These are phyloP conservation scores for Hartigia nigra DNA, from an alignment of 2,888 invertebrate species.

Conservation along the genomic window DNA sequence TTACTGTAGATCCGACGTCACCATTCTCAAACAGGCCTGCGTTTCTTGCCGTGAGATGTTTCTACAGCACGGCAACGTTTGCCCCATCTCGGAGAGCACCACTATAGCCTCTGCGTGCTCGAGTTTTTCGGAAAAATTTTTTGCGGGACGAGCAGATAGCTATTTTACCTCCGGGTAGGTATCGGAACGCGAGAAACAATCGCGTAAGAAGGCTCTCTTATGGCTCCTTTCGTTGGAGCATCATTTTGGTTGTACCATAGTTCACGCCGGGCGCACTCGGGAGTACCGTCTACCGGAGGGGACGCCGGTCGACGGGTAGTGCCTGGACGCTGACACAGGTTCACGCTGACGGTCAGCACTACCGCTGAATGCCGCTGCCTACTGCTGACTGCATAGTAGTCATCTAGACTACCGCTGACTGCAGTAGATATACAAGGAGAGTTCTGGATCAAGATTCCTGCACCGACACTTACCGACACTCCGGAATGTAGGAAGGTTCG, in stretches of 20 bases:
- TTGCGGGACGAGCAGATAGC: neutral
- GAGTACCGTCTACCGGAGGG: slow-evolving; percentile 14
- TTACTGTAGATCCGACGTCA: slow-evolving; percentile 35
- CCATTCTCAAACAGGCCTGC: slow-evolving; percentile 44
- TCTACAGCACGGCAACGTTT: slow-evolving; percentile 33
- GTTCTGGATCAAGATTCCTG: too few relatives aligned
- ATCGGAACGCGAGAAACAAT: slow-evolving; percentile 20
- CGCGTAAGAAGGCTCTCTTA: slow-evolving; percentile 16
- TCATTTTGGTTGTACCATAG: neutral
- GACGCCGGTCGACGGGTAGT: slow-evolving; percentile 18
- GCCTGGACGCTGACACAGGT: neutral
- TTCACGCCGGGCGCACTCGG: slow-evolving; percentile 2
- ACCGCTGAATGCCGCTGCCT: too few relatives aligned
- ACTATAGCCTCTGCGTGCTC: slow-evolving; percentile 24
- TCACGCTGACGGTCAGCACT: too few relatives aligned
- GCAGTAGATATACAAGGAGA: too few relatives aligned
- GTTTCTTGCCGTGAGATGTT: slow-evolving; percentile 40
- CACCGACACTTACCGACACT: too few relatives aligned
- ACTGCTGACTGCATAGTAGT: too few relatives aligned
- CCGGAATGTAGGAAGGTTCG: too few relatives aligned
- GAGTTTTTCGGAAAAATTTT: neutral
- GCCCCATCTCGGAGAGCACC: slow-evolving; percentile 42
- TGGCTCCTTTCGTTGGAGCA: slow-evolving; percentile 23
- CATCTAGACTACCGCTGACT: too few relatives aligned
- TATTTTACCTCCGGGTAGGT: slow-evolving; percentile 13